phyloP scores from a whole-genome alignment of 1,140 invertebrate species.

The Gryon sp. region DNA sequence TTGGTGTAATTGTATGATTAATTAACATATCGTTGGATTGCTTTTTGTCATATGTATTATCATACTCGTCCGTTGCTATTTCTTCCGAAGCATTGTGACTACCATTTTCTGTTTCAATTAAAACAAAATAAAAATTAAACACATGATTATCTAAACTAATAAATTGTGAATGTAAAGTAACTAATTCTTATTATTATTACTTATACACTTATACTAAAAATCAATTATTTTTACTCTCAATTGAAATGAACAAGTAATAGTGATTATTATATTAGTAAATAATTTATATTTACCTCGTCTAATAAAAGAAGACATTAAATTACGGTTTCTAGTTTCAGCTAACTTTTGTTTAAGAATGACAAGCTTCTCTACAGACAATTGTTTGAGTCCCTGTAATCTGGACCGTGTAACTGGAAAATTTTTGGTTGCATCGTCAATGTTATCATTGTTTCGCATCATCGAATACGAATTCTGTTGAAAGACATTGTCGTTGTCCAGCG shows the following conservation, averaged over 20 bases:
- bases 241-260: too few relatives aligned
- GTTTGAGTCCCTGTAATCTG: constrained; percentile 83
- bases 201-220: too few relatives aligned
- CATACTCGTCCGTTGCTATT: constrained; percentile 42
- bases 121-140: constrained; percentile 32
- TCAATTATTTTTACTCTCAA: too few relatives aligned
- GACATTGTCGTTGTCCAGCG: constrained; percentile 75
- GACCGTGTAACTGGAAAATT: constrained; percentile 73
- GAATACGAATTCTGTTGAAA: constrained; percentile 49
- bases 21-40: constrained; percentile 21
- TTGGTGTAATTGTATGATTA: constrained; percentile 61
- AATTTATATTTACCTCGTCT: constrained; percentile 50
- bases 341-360: constrained; percentile 83
- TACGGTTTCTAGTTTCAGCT: constrained; percentile 80
- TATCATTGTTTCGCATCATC: constrained; percentile 62
- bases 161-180: too few relatives aligned
- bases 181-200: too few relatives aligned
- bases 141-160: too few relatives aligned
- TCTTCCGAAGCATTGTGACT: constrained; percentile 65
- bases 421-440: constrained; percentile 57
- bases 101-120: constrained; percentile 67
- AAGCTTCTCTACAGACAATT: constrained; percentile 84
- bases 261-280: not conserved
- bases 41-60: constrained; percentile 53
- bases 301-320: constrained; percentile 63